Evolutionary conservation across 2,888 invertebrate species (phyloP).

Genomic region (Aricia artaxerxes): DNA sequence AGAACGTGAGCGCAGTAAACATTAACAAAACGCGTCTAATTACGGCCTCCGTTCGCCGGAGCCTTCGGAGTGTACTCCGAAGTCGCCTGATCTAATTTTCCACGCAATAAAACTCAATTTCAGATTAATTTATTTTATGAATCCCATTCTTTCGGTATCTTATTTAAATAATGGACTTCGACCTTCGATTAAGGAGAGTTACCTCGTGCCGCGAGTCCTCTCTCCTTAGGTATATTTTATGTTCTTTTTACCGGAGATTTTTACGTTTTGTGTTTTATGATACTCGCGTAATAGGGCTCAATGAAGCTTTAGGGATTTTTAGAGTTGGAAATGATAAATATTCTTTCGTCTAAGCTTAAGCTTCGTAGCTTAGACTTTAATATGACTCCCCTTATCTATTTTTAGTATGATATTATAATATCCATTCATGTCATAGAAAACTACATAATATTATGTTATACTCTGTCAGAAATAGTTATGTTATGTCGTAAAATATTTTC

Average conservation of each 20-base stretch:
- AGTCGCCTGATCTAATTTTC: constrained; percentile 14
- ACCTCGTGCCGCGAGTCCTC: not conserved
- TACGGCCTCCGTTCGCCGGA: not conserved
- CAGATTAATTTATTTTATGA: constrained; percentile 26
- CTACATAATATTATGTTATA: too few relatives aligned
- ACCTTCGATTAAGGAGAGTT: not conserved
- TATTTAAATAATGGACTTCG: constrained; percentile 12
- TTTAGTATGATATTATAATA: too few relatives aligned
- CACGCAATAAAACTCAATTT: constrained; percentile 27
- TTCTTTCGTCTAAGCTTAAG: not conserved
- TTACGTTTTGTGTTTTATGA: not conserved
- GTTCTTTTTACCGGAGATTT: not conserved
- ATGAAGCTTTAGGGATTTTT: not conserved
- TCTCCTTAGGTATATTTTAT: not conserved
- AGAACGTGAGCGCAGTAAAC: not conserved
- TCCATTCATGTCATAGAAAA: too few relatives aligned
- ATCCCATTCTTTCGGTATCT: constrained; percentile 20
- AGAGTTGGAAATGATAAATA: not conserved
- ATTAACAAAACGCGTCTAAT: not conserved
- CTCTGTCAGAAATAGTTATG: too few relatives aligned
- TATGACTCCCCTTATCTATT: too few relatives aligned
- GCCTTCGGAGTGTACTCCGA: not conserved
- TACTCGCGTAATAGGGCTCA: not conserved
- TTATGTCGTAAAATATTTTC: too few relatives aligned
- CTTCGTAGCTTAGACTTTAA: not conserved